Conservation (phyloP, 2,888 invertebrate genomes). For the Eristalis arbustorum region DNA sequence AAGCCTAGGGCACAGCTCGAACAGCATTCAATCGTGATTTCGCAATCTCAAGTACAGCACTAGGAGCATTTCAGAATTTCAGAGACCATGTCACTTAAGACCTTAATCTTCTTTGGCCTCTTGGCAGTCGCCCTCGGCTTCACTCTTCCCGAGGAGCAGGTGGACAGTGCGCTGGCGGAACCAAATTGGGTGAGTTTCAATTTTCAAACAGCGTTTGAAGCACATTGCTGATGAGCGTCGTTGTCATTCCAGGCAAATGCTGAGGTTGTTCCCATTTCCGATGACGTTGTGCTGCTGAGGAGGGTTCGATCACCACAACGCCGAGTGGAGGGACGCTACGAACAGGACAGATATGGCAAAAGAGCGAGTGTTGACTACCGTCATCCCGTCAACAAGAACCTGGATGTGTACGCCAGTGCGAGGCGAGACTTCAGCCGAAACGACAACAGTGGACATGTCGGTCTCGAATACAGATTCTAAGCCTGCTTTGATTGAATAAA, state of each 20-base stretch:
- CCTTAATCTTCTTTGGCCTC: conserved; percentile 18
- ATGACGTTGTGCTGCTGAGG: neutral
- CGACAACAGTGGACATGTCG: conserved; percentile 19
- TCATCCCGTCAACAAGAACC: neutral
- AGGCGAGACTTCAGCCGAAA: conserved; percentile 20
- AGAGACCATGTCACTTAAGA: conserved; percentile 18
- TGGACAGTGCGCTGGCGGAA: neutral
- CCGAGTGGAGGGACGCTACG: neutral
- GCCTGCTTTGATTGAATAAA: no score
- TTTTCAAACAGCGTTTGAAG: neutral
- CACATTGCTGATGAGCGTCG: no score
- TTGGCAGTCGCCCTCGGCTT: conserved; percentile 12
- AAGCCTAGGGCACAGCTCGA: neutral
- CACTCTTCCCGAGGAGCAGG: conserved; percentile 5
- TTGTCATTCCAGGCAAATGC: neutral
- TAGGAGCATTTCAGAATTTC: no score
- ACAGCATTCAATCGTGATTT: neutral
- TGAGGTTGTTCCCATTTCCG: neutral
- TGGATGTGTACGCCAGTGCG: conserved; percentile 6
- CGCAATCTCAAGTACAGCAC: neutral
- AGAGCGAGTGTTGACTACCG: conserved; percentile 3
- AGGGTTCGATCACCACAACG: conserved; percentile 17
- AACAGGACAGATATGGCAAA: neutral
- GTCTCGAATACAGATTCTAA: conserved; percentile 11
- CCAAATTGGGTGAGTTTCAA: neutral